Base-by-base conservation (phyloP, 2,113 vertebrate species). In the Ellobius talpinus region DNA sequence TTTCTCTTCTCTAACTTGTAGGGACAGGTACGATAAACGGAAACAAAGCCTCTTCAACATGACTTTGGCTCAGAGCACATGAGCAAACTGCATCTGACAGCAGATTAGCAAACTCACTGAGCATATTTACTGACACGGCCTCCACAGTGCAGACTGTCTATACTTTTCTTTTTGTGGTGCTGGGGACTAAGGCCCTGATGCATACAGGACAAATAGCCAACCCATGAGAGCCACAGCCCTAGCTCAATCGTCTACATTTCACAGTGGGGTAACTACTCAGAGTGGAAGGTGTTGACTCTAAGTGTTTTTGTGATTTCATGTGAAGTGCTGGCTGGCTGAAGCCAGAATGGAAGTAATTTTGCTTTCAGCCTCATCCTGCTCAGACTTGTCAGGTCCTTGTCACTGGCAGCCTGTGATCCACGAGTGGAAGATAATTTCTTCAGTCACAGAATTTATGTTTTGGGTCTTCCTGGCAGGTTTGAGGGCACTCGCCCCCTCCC, bases 341-440 rank as follows among this genome's bases (percentile, higher is more conserved):
- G 52, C 47, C 73, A 94, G 84, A 93, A 94, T 86, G 77, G 76
- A 90, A 65, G 50, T 8, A 76, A 50, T 52, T 91, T 68, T 68
- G 74, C 47, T 87, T 91, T 88, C 42, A 84, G 55, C 23, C 72
- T 77, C 24, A 45, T 63, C 39, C n/a, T 47, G 52, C 66, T 82
- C 76, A 82, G 39, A 31, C 8, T 12, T 26, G 88, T 68, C 2
- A 61, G 11, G 14, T 50, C 39, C 47, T 42, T n/a, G 24, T 55
- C 47, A 77, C 23, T 36, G 29, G 68, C 1, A 7, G 39, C 5
- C 61, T 52, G 2, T n/a, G 58, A 72, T 23, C 11, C 42, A 79
- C 24, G 36, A 77, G 4, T 58, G 13, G 76, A 23, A 68, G 89
- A 74, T 23, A 52, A 33, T 87, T 96, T 91, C 58, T 91, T 47